Percentiles rank a stretch among this genome's conserved stretches.
Conservation (phyloP, 2,888 invertebrate species). For the Anticlea derivata region DNA sequence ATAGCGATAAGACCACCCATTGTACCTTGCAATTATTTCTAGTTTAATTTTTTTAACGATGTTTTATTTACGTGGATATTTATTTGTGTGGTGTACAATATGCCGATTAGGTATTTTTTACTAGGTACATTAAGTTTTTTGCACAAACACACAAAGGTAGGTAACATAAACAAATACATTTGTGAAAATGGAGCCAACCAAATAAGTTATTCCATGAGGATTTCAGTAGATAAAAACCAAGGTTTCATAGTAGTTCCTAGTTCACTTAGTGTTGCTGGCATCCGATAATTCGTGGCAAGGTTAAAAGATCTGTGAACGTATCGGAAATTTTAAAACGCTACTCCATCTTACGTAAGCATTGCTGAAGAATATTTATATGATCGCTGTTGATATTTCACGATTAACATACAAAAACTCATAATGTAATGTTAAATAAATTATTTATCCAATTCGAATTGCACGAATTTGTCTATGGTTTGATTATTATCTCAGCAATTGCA, state of each 20-base stretch:
- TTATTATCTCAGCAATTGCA: neutral
- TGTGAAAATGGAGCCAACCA: neutral
- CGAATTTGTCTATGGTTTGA: neutral
- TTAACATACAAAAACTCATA: neutral
- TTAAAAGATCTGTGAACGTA: slow-evolving; percentile 30
- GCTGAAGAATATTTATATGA: neutral
- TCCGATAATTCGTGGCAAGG: slow-evolving; percentile 45
- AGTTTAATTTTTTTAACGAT: too few species aligned
- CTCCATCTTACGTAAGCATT: slow-evolving; percentile 1
- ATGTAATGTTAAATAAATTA: neutral
- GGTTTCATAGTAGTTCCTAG: slow-evolving; percentile 28
- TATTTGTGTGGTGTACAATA: too few species aligned
- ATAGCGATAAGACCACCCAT: too few species aligned
- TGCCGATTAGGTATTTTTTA: too few species aligned
- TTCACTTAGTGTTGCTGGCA: slow-evolving; percentile 39
- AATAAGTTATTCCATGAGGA: slow-evolving; percentile 6
- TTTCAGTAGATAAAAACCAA: slow-evolving; percentile 30
- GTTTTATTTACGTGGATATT: too few species aligned
- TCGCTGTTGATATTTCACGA: slow-evolving; percentile 15
- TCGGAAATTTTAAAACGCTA: slow-evolving; percentile 2
- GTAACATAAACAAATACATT: too few species aligned
- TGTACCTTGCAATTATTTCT: too few species aligned
- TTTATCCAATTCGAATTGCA: slow-evolving; percentile 1
- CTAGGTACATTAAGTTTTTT: too few species aligned
- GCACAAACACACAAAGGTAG: too few species aligned